Conservation (phyloP, 2,797 vertebrate genomes). For the Muscicapa striata region DNA sequence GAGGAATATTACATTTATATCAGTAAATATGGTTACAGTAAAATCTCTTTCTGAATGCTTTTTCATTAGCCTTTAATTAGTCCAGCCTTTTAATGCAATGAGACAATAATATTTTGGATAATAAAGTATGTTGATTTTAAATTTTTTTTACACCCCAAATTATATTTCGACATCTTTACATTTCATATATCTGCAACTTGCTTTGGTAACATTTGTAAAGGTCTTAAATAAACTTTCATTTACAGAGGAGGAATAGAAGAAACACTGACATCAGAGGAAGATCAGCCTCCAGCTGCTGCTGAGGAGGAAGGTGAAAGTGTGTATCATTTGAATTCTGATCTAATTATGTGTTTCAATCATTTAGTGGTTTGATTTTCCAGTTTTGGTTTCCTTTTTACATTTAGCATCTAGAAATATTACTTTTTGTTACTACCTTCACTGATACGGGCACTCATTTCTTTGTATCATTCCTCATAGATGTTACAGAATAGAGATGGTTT, state of each 20-base stretch:
- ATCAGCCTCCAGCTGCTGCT: background rate
- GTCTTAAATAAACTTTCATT: conserved; percentile 31
- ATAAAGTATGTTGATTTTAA: background rate
- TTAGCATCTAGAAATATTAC: background rate
- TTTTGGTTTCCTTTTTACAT: background rate
- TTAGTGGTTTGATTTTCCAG: background rate
- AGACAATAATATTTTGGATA: background rate
- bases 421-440: background rate
- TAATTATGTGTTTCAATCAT: background rate
- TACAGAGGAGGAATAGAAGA: conserved; percentile 69
- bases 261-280: conserved; percentile 34
- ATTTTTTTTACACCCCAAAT: background rate
- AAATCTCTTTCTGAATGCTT: background rate
- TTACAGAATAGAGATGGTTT: background rate
- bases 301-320: conserved; percentile 33
- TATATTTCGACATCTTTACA: background rate
- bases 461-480: background rate
- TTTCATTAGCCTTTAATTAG: background rate
- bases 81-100: background rate
- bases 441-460: background rate
- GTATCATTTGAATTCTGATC: background rate
- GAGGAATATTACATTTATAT: background rate
- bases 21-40: background rate
- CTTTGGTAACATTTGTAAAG: background rate
- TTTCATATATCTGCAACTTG: background rate